phyloP scores from a whole-genome alignment of 2,113 vertebrate species.

The Nerophis ophidion region DNA sequence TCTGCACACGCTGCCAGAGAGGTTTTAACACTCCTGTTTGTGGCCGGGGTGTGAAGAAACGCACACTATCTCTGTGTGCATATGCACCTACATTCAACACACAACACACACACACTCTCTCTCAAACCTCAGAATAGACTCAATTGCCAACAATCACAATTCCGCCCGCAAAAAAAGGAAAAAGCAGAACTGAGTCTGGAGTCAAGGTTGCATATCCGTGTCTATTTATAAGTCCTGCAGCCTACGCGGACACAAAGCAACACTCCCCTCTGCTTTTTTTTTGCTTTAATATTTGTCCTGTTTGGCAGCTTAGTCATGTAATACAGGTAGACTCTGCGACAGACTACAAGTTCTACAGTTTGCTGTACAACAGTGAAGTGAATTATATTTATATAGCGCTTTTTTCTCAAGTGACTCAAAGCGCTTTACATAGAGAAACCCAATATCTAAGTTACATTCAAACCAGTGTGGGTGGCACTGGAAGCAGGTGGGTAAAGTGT shows the following conservation, averaged over 20 bases:
- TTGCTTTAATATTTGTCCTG: no score
- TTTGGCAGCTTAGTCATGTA: no score
- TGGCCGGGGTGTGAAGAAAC: slow-evolving; percentile 43
- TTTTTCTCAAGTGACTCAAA: no score
- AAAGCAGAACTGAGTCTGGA: slow-evolving; percentile 36
- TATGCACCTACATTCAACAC: slow-evolving; percentile 11
- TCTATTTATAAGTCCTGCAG: slow-evolving; percentile 56
- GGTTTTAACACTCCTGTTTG: slow-evolving; percentile 60
- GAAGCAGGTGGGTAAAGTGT: no score
- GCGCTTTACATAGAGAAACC: no score
- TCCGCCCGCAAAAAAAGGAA: slow-evolving; percentile 42
- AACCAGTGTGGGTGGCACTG: no score
- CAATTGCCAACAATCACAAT: slow-evolving; percentile 34
- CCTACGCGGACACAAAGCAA: slow-evolving; percentile 39
- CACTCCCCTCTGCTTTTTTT: slow-evolving; percentile 1
- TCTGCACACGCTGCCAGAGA: slow-evolving; percentile 32
- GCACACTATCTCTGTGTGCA: slow-evolving; percentile 18
- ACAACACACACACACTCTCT: neutral
- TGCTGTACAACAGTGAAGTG: no score
- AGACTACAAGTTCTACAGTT: no score
- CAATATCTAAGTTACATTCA: no score
- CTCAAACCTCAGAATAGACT: slow-evolving; percentile 27
- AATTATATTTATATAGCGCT: no score
- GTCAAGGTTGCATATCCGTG: slow-evolving; percentile 41
- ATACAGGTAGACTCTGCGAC: no score